Conservation (phyloP, 2,888 invertebrate genomes). For the Calliphora vomitoria region DNA sequence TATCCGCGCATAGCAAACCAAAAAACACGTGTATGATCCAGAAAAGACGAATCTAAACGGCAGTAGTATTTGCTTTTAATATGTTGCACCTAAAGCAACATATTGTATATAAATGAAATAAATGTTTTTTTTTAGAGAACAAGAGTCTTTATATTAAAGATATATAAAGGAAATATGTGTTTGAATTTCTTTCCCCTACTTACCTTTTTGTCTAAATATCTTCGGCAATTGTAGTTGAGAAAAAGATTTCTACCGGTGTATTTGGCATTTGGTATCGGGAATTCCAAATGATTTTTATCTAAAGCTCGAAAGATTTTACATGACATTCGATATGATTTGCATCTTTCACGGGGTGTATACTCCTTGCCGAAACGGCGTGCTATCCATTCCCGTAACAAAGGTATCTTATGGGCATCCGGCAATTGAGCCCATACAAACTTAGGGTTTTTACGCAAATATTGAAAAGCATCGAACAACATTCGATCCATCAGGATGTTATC, state of each 20-base stretch:
- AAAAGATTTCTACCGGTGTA: slow-evolving; percentile 68
- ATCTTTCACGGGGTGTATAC: slow-evolving; percentile 75
- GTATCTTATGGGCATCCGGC: slow-evolving; percentile 79
- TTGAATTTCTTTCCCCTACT: too few relatives aligned
- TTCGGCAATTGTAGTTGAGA: slow-evolving; percentile 74
- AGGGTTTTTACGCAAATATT: slow-evolving; percentile 77
- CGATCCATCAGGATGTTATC: slow-evolving; percentile 77
- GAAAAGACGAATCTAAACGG: slow-evolving; percentile 74
- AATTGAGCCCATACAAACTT: slow-evolving; percentile 81
- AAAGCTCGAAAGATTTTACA: slow-evolving; percentile 75
- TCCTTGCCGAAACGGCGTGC: slow-evolving; percentile 79
- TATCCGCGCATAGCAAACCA: slow-evolving; percentile 79
- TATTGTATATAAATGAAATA: too few relatives aligned
- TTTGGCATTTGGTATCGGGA: slow-evolving; percentile 69
- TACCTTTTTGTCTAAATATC: slow-evolving; percentile 76
- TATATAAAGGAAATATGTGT: too few relatives aligned
- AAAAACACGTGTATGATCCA: slow-evolving; percentile 78
- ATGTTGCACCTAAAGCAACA: slow-evolving; percentile 67
- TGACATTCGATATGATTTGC: slow-evolving; percentile 61
- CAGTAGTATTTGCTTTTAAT: slow-evolving; percentile 72
- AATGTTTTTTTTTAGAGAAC: too few relatives aligned
- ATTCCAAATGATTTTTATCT: slow-evolving; percentile 38
- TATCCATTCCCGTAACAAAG: slow-evolving; percentile 80
- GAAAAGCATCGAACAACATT: slow-evolving; percentile 78
- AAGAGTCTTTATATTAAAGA: too few relatives aligned